These are phyloP conservation scores for Melipona bicolor DNA, from an alignment of 2,888 invertebrate genomes.

Conservation along the genomic window DNA sequence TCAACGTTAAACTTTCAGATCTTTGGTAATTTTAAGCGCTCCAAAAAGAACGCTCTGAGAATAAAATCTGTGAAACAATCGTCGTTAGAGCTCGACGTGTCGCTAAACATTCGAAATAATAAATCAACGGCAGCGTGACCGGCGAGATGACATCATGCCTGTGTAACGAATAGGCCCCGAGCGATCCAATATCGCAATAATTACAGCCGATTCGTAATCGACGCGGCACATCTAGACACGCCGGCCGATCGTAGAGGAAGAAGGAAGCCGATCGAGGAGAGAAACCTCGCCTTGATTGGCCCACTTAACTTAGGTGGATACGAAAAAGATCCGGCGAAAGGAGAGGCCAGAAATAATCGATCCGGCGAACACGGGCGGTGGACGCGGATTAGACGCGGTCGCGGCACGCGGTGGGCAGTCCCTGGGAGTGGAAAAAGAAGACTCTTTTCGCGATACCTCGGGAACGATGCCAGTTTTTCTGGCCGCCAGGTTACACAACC, in stretches of 20 bases:
- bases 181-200: slow-evolving; percentile 62
- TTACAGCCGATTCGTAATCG: slow-evolving; percentile 64
- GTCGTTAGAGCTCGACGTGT: too few relatives aligned
- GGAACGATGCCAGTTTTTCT: slow-evolving; percentile 35
- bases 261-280: slow-evolving; percentile 36
- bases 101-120: slow-evolving; percentile 9
- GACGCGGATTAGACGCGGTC: slow-evolving; percentile 20
- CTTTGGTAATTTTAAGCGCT: too few relatives aligned
- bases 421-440: slow-evolving; percentile 31
- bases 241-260: slow-evolving; percentile 27
- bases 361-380: neutral
- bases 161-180: slow-evolving; percentile 53
- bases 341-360: slow-evolving; percentile 13
- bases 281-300: slow-evolving; percentile 42
- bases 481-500: slow-evolving; percentile 18
- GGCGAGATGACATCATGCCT: slow-evolving; percentile 58
- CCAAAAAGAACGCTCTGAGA: too few relatives aligned
- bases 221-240: slow-evolving; percentile 29
- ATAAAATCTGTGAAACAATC: neutral
- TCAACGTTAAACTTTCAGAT: too few relatives aligned
- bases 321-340: slow-evolving; percentile 31
- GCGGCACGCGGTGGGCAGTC: slow-evolving; percentile 17
- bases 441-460: slow-evolving; percentile 34
- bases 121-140: slow-evolving; percentile 43
- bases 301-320: slow-evolving; percentile 34